These are phyloP conservation scores for Gobius niger DNA, from an alignment of 2,113 vertebrate genomes.

Conservation along the genomic window DNA sequence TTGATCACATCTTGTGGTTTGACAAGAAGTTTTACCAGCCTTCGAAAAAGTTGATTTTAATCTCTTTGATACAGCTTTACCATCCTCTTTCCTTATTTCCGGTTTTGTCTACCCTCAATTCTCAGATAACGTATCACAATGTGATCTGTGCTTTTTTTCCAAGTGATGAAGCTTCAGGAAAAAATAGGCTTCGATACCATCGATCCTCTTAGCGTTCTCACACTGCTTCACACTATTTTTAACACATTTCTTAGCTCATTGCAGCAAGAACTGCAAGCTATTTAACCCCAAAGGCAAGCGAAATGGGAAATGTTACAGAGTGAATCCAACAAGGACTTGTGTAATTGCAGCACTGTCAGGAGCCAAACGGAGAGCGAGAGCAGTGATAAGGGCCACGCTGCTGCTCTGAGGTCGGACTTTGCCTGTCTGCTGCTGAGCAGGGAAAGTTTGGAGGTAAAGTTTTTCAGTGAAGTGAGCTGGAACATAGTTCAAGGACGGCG, in stretches of 20 bases:
- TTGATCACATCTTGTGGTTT: neutral
- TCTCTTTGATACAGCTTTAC: constrained; percentile 7
- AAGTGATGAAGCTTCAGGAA: constrained; percentile 26
- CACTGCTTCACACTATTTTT: neutral
- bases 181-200: constrained; percentile 46
- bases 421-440: constrained; percentile 43
- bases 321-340: constrained; percentile 9
- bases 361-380: constrained; percentile 17
- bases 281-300: constrained; percentile 9
- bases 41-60: constrained; percentile 12
- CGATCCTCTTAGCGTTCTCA: constrained; percentile 10
- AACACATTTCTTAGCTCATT: neutral
- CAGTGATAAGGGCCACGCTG: constrained; percentile 17
- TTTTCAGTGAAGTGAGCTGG: constrained; percentile 45
- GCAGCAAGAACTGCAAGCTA: constrained; percentile 9
- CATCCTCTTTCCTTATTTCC: constrained; percentile 15
- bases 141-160: constrained; percentile 23
- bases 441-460: constrained; percentile 50
- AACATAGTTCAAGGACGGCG: constrained; percentile 53
- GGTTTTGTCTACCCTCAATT: neutral
- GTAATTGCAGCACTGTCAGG: constrained; percentile 31
- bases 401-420: constrained; percentile 30
- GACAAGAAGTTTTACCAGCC: neutral
- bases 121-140: constrained; percentile 37
- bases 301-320: constrained; percentile 18